Percentiles rank a stretch among this genome's conserved stretches.
phyloP scores from a whole-genome alignment of 2,797 vertebrate species.

The Eremophila alpestris region DNA sequence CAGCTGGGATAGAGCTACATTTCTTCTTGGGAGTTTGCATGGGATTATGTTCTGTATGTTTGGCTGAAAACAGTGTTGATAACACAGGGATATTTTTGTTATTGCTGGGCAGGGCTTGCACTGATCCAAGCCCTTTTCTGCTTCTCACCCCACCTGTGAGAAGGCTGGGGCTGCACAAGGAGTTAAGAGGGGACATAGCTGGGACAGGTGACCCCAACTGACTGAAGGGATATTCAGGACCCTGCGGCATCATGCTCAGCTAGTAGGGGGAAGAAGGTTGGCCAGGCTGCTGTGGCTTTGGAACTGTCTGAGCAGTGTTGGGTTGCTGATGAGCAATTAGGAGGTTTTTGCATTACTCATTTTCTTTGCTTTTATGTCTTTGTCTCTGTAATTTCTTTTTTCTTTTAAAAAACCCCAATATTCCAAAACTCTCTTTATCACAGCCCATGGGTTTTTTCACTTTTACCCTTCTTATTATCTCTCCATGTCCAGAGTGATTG shows the following conservation, averaged over 20 bases:
- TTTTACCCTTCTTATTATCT: background rate
- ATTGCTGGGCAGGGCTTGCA: background rate
- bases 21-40: background rate
- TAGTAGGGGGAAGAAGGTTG: background rate
- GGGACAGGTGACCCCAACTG: fast-evolving
- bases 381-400: background rate
- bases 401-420: fast-evolving
- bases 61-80: background rate
- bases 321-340: background rate
- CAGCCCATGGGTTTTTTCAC: background rate
- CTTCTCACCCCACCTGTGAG: background rate
- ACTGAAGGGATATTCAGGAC: fast-evolving
- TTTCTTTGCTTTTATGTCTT: background rate
- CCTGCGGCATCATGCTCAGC: fast-evolving
- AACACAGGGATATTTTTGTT: background rate
- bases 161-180: background rate
- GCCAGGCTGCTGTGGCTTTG: background rate
- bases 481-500: background rate
- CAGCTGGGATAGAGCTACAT: background rate
- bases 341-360: fast-evolving
- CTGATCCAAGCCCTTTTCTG: background rate
- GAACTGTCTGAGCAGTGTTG: background rate
- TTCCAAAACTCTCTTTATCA: background rate
- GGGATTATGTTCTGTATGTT: background rate
- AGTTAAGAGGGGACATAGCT: fast-evolving